These are phyloP conservation scores for Nasua narica DNA, from an alignment of 2,797 vertebrate genomes.

Conservation along the genomic window DNA sequence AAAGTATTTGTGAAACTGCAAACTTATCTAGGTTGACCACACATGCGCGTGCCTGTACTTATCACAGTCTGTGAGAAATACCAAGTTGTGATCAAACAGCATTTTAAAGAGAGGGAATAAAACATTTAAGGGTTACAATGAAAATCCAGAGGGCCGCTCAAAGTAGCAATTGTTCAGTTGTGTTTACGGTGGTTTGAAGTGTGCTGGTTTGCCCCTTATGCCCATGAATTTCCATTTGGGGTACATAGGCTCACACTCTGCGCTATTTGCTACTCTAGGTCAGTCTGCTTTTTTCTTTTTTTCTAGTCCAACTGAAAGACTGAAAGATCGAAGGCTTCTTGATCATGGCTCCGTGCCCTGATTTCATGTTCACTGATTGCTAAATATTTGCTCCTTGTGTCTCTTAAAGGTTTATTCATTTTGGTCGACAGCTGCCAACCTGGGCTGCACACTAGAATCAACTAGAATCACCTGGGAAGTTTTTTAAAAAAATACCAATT, in stretches of 20 bases:
- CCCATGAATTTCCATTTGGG: rapidly evolving
- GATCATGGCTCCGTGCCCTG: background rate
- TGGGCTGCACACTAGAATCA: background rate
- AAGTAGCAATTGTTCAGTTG: background rate
- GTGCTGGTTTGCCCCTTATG: rapidly evolving
- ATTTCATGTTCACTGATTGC: background rate
- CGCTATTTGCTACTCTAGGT: background rate
- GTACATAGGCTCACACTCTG: rapidly evolving
- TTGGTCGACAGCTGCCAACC: background rate
- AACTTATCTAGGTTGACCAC: background rate
- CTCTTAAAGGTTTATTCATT: background rate
- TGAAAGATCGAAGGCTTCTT: background rate
- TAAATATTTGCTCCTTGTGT: background rate
- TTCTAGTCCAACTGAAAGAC: background rate
- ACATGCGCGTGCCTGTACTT: background rate
- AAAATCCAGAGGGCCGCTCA: background rate
- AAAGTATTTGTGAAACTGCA: background rate
- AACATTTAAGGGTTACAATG: background rate
- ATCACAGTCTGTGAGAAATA: background rate
- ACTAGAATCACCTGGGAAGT: background rate
- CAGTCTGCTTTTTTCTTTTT: background rate
- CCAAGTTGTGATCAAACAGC: background rate
- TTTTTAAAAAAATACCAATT: background rate
- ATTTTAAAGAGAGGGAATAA: background rate
- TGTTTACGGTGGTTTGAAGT: background rate